Conservation (phyloP, 2,797 vertebrate species). For the Amphiprion clarkii region DNA sequence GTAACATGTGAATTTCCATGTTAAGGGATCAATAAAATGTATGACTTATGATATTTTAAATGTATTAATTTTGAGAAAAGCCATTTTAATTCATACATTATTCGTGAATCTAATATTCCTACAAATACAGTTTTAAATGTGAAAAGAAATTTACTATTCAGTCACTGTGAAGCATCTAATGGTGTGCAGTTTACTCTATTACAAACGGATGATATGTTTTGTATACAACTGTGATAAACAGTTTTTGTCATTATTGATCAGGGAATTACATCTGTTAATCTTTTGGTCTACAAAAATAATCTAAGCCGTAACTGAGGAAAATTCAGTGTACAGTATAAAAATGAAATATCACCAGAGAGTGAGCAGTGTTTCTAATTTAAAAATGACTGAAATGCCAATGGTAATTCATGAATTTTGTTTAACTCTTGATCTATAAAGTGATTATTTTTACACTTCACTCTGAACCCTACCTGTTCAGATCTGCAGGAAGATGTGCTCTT, state of each 20-base stretch:
- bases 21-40: too few species aligned
- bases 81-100: not conserved
- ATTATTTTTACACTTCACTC: not conserved
- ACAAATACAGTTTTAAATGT: too few species aligned
- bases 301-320: too few species aligned
- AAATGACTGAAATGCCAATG: not conserved
- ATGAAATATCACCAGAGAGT: not conserved
- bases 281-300: too few species aligned
- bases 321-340: too few species aligned
- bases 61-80: not conserved
- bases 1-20: too few species aligned
- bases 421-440: not conserved
- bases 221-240: not conserved
- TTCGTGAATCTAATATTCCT: too few species aligned
- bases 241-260: not conserved
- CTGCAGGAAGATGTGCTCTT: not conserved
- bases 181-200: not conserved
- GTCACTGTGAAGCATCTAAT: too few species aligned
- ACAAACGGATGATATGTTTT: too few species aligned
- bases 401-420: not conserved
- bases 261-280: not conserved
- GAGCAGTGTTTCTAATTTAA: not conserved
- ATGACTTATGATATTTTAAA: not conserved
- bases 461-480: not conserved
- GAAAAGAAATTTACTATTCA: not conserved